These are phyloP conservation scores for Vicugna pacos DNA, from an alignment of 2,113 vertebrate species.

Conservation along the genomic window DNA sequence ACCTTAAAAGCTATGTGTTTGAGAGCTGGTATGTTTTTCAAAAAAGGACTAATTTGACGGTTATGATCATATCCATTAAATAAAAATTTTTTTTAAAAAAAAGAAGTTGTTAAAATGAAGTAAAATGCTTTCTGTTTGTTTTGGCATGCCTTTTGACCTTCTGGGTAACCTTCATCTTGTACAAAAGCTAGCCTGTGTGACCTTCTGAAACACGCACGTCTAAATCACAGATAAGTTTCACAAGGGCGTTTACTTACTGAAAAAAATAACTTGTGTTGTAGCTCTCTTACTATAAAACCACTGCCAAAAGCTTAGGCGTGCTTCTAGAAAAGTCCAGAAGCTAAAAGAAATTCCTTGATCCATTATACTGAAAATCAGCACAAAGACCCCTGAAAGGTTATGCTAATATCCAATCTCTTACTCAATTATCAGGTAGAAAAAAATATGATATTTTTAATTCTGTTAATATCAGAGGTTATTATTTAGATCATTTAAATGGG, in stretches of 20 bases:
- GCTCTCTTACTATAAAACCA: constrained; percentile 19
- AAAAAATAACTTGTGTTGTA: not conserved
- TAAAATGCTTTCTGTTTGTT: not conserved
- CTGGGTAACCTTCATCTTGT: not conserved
- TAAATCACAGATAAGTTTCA: not conserved
- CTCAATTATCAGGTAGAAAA: constrained; percentile 41
- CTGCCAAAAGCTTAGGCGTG: not conserved
- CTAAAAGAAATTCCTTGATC: not conserved
- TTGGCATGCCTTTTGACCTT: constrained; percentile 7
- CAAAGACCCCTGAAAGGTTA: not conserved
- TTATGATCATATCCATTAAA: constrained; percentile 18
- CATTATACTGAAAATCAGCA: constrained; percentile 6
- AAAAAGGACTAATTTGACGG: not conserved
- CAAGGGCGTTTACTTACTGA: not conserved
- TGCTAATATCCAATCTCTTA: constrained; percentile 14
- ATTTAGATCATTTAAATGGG: constrained; percentile 28
- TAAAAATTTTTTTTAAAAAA: not conserved
- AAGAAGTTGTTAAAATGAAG: not conserved
- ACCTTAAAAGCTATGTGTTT: not conserved
- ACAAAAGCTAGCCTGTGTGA: not conserved
- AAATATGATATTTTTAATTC: not conserved
- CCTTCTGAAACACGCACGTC: not conserved
- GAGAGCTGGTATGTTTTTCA: not conserved
- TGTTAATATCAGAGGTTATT: not conserved
- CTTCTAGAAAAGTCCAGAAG: not conserved